Percentiles rank a stretch among this genome's conserved stretches.
These are phyloP conservation scores for Homarus gammarus DNA, from an alignment of 2,888 invertebrate genomes.

Conservation along the genomic window DNA sequence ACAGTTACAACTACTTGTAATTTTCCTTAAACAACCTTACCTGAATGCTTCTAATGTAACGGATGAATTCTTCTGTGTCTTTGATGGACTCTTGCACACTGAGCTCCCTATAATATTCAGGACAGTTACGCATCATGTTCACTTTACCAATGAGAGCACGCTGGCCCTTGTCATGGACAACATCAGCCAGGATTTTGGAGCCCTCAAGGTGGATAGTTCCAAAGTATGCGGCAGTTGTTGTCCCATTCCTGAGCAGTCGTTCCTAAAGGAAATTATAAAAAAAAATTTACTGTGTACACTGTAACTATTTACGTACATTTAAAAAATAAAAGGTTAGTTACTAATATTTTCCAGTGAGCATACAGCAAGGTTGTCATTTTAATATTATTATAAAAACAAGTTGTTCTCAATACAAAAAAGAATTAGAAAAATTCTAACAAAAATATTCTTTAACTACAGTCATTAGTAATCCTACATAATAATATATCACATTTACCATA, in stretches of 20 bases:
- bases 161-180: slow-evolving; percentile 85
- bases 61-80: slow-evolving; percentile 75
- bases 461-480: too few species aligned
- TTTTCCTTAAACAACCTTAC: slow-evolving; percentile 19
- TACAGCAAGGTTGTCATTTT: too few species aligned
- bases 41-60: slow-evolving; percentile 73
- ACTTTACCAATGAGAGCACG: slow-evolving; percentile 84
- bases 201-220: slow-evolving; percentile 88
- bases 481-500: too few species aligned
- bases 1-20: background rate
- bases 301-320: background rate
- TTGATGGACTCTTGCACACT: slow-evolving; percentile 71
- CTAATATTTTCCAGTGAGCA: too few species aligned
- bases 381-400: too few species aligned
- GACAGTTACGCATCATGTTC: slow-evolving; percentile 75
- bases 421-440: too few species aligned
- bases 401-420: too few species aligned
- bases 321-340: background rate
- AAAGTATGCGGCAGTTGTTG: slow-evolving; percentile 94
- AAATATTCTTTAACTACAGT: too few species aligned
- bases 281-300: too few species aligned
- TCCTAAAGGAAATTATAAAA: slow-evolving; percentile 77
- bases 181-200: slow-evolving; percentile 85
- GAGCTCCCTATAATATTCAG: slow-evolving; percentile 74
- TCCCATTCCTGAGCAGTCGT: slow-evolving; percentile 87